Conservation (phyloP, 2,797 vertebrate species). For the Brachyrhaphis roseni region DNA sequence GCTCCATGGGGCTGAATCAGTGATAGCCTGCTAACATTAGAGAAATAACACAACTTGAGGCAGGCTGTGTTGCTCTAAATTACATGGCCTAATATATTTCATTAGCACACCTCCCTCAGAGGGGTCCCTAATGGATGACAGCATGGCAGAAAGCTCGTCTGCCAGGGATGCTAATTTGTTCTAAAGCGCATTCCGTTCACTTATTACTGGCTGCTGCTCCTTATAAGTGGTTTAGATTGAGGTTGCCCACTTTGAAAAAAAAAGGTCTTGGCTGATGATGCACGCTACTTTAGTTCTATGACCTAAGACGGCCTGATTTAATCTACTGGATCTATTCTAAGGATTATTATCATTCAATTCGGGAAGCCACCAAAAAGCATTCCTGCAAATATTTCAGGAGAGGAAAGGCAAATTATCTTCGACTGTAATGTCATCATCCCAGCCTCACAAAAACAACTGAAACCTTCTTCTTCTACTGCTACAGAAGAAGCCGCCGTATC, state of each 20-base stretch:
- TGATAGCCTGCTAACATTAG: slow-evolving; percentile 59
- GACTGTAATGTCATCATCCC: slow-evolving; percentile 29
- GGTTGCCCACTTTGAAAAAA: slow-evolving; percentile 61
- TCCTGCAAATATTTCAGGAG: slow-evolving; percentile 39
- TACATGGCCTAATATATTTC: slow-evolving; percentile 76
- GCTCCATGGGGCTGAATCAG: slow-evolving; percentile 51
- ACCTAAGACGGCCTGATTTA: slow-evolving; percentile 60
- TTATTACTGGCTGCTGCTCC: slow-evolving; percentile 69
- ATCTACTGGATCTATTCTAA: slow-evolving; percentile 41
- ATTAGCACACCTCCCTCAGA: slow-evolving; percentile 74
- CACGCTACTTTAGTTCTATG: slow-evolving; percentile 66
- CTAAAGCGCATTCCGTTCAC: slow-evolving; percentile 73
- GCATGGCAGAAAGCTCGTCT: slow-evolving; percentile 65
- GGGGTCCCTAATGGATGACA: slow-evolving; percentile 72
- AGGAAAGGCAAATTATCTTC: slow-evolving; percentile 48
- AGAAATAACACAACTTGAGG: slow-evolving; percentile 51
- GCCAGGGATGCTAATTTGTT: slow-evolving; percentile 69
- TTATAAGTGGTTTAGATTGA: slow-evolving; percentile 68
- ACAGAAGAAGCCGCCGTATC: background rate
- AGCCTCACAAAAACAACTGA: background rate
- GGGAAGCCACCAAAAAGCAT: slow-evolving; percentile 61
- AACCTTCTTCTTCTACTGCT: background rate
- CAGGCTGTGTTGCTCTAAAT: slow-evolving; percentile 66
- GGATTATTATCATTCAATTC: slow-evolving; percentile 67
- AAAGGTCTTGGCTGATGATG: slow-evolving; percentile 46